These are phyloP conservation scores for Umimayanthus chanpuru DNA, from an alignment of 92 coral and sea anemone species.

Conservation along the genomic window DNA sequence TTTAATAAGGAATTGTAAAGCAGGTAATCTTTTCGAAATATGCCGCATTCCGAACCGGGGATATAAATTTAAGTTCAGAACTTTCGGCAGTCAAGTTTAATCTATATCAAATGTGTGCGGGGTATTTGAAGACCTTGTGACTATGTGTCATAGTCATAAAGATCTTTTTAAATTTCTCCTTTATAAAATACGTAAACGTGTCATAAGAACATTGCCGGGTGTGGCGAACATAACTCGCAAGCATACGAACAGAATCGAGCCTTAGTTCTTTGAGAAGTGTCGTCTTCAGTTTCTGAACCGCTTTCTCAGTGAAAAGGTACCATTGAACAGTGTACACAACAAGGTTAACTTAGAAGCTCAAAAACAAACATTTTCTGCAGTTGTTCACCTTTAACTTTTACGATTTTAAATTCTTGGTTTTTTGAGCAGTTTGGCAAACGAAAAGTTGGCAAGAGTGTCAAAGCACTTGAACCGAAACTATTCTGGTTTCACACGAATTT, in stretches of 20 bases:
- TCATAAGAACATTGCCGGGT: neutral
- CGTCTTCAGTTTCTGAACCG: neutral
- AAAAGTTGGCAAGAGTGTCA: neutral
- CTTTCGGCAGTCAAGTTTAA: conserved; percentile 44
- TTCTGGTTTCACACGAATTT: neutral
- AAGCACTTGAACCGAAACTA: neutral
- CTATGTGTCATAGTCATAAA: neutral
- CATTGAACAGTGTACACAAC: neutral
- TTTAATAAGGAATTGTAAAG: conserved; percentile 31
- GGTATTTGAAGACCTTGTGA: neutral
- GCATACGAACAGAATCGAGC: neutral
- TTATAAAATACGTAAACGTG: conserved; percentile 19
- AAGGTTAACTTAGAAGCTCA: neutral
- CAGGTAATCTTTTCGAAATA: conserved; percentile 20
- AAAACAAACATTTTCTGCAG: neutral
- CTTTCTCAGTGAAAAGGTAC: neutral
- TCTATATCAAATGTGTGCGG: conserved; percentile 30
- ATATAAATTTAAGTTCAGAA: conserved; percentile 19
- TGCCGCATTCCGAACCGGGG: conserved; percentile 34
- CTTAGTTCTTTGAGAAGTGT: neutral
- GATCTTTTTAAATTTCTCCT: neutral
- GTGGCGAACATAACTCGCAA: neutral
- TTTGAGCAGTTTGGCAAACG: conserved; percentile 2
- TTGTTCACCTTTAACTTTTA: neutral
- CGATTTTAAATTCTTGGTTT: neutral